Percentiles rank a stretch among this genome's conserved stretches.
phyloP scores from a whole-genome alignment of 2,888 invertebrate species.

The Pristionchus fissidentatus region DNA sequence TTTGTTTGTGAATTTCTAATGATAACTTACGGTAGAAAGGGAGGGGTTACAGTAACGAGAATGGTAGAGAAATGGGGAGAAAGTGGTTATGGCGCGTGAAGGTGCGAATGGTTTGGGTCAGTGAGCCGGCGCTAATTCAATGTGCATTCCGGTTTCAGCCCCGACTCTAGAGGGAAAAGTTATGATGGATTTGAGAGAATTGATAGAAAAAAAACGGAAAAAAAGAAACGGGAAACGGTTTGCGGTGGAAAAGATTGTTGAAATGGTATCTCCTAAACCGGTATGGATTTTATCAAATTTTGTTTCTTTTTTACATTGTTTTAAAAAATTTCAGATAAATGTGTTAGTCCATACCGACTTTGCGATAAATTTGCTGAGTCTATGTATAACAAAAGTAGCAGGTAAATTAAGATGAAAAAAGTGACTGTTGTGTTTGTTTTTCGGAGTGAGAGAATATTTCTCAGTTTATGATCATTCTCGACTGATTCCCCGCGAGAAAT shows the following conservation, averaged over 20 bases:
- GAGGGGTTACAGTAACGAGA: background rate
- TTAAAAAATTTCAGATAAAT: too few relatives aligned
- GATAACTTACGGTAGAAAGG: background rate
- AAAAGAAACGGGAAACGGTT: too few relatives aligned
- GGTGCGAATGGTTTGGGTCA: background rate
- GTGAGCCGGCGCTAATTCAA: background rate
- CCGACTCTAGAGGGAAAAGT: background rate
- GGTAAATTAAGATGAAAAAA: too few relatives aligned
- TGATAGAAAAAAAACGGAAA: too few relatives aligned
- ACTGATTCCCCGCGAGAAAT: too few relatives aligned
- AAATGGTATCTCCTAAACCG: background rate
- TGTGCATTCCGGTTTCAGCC: background rate
- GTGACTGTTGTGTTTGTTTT: too few relatives aligned
- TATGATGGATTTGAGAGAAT: background rate
- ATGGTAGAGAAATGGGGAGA: background rate
- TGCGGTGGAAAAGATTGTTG: background rate
- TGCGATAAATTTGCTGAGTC: too few relatives aligned
- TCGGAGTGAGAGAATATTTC: too few relatives aligned
- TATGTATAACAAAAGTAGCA: too few relatives aligned
- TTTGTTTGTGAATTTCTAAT: background rate
- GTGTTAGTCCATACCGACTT: too few relatives aligned
- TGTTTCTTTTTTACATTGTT: background rate
- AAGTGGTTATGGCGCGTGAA: background rate
- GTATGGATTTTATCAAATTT: background rate
- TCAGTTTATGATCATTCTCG: too few relatives aligned